A percentile compares a stretch with the other conserved stretches of the same genome.
Conservation (phyloP, 64 coral and sea anemone species). For the Dendrophyllia cribrosa region DNA sequence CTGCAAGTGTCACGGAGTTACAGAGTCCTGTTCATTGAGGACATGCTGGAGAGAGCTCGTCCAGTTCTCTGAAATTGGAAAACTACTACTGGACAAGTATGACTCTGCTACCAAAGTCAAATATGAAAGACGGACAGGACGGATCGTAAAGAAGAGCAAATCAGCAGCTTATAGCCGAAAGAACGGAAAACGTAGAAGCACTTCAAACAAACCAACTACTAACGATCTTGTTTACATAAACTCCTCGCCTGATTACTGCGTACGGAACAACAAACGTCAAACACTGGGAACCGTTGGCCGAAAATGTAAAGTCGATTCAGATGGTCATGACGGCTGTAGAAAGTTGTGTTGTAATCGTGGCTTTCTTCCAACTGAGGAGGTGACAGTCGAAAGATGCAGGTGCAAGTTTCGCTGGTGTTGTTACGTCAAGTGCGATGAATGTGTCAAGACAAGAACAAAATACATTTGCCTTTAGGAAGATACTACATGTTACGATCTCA, state of each 20-base stretch:
- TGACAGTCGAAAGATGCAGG: constrained; percentile 37
- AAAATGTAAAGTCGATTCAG: constrained; percentile 53
- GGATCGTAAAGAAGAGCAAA: background rate
- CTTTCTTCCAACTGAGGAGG: constrained; percentile 39
- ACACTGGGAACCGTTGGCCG: constrained; percentile 69
- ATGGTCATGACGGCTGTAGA: constrained; percentile 58
- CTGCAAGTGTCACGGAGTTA: constrained; percentile 92
- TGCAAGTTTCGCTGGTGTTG: constrained; percentile 96
- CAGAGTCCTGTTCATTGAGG: constrained; percentile 64
- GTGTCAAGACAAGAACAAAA: constrained; percentile 19
- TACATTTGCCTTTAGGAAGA: constrained; percentile 57
- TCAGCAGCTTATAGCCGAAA: background rate
- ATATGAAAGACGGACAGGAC: constrained; percentile 38
- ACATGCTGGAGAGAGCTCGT: constrained; percentile 83
- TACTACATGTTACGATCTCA: background rate
- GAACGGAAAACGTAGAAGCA: constrained; percentile 23
- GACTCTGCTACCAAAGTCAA: constrained; percentile 66
- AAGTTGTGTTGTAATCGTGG: constrained; percentile 76
- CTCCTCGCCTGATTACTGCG: constrained; percentile 81
- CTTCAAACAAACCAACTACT: background rate
- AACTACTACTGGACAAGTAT: constrained; percentile 70
- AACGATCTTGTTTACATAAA: constrained; percentile 72
- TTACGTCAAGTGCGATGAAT: constrained; percentile 72
- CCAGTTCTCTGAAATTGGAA: constrained; percentile 67
- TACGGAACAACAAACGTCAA: constrained; percentile 14